Conservation (phyloP, 2,113 vertebrate genomes). For the Takifugu bimaculatus region DNA sequence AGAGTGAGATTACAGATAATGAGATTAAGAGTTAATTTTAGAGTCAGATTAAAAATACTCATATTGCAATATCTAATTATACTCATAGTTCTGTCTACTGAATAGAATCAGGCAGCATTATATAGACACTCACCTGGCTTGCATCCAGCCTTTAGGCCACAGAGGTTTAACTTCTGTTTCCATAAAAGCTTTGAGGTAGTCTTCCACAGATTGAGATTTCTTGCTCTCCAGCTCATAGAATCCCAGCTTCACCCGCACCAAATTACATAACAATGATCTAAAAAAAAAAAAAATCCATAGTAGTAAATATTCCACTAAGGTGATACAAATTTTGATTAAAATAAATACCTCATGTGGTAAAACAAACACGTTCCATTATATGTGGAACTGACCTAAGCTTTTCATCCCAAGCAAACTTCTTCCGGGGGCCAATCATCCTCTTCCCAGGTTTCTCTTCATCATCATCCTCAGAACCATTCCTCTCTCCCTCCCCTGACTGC, state of each 20-base stretch:
- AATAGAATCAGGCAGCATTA: background rate
- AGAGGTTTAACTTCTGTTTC: conserved; percentile 96
- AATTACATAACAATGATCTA: conserved; percentile 90
- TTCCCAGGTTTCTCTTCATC: conserved; percentile 97
- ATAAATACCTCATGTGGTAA: too few species aligned
- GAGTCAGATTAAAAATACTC: background rate
- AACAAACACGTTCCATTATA: background rate
- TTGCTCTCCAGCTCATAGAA: conserved; percentile 96
- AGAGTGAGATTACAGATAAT: too few species aligned
- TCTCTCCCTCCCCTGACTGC: conserved; percentile 90
- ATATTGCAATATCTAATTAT: background rate
- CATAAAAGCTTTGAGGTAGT: conserved; percentile 98
- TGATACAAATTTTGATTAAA: too few species aligned
- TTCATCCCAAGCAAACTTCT: conserved; percentile 97
- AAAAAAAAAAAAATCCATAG: conserved; percentile 1
- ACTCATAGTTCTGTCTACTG: too few species aligned
- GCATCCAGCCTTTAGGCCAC: conserved; percentile 99
- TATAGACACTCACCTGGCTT: conserved; percentile 78
- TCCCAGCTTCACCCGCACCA: conserved; percentile 93
- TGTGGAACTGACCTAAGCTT: conserved; percentile 81
- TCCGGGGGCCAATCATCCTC: conserved; percentile 92
- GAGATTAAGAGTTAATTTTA: too few species aligned
- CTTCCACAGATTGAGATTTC: conserved; percentile 89
- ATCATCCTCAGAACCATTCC: conserved; percentile 93
- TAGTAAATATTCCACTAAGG: too few species aligned